These are phyloP conservation scores for Prostheceraeus crozeri DNA, from an alignment of 2,888 invertebrate genomes.

Conservation along the genomic window DNA sequence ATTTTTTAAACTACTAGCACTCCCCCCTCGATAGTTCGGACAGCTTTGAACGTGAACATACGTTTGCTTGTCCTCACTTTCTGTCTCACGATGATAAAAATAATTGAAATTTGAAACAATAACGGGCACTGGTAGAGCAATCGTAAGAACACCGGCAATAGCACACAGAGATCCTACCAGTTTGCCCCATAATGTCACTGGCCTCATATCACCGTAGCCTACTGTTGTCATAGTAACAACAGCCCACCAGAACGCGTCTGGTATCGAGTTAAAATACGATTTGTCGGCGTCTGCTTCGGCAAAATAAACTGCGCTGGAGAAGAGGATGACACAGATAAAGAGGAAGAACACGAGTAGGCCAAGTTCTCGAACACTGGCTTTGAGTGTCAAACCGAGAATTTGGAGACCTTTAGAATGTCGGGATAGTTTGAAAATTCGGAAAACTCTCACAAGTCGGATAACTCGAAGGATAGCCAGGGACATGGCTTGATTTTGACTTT, in stretches of 20 bases:
- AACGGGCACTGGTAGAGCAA: constrained; percentile 96
- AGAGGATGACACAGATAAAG: constrained; percentile 92
- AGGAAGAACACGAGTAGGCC: constrained; percentile 99
- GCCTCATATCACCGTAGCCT: constrained; percentile 99
- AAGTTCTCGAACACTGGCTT: constrained; percentile 98
- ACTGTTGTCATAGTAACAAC: constrained; percentile 94
- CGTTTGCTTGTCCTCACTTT: constrained; percentile 53
- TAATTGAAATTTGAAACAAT: constrained; percentile 99
- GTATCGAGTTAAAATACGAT: constrained; percentile 88
- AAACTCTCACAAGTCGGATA: constrained; percentile 95
- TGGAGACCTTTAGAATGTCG: constrained; percentile 98
- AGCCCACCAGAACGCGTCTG: constrained; percentile 87
- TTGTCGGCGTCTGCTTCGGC: constrained; percentile 82
- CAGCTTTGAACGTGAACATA: constrained; percentile 37
- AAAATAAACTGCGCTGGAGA: constrained; percentile 89
- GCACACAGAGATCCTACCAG: constrained; percentile 90
- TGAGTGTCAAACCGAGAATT: constrained; percentile 93
- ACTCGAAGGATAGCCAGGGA: constrained; percentile 86
- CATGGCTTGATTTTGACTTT: constrained; percentile 48
- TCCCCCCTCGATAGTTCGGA: constrained; percentile 2
- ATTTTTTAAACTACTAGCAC: not conserved
- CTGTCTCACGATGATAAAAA: constrained; percentile 98
- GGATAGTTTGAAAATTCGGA: constrained; percentile 98
- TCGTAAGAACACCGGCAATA: constrained; percentile 97
- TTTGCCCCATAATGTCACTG: constrained; percentile 91